Conservation (phyloP, 2,888 invertebrate species). For the Ctena decussata region DNA sequence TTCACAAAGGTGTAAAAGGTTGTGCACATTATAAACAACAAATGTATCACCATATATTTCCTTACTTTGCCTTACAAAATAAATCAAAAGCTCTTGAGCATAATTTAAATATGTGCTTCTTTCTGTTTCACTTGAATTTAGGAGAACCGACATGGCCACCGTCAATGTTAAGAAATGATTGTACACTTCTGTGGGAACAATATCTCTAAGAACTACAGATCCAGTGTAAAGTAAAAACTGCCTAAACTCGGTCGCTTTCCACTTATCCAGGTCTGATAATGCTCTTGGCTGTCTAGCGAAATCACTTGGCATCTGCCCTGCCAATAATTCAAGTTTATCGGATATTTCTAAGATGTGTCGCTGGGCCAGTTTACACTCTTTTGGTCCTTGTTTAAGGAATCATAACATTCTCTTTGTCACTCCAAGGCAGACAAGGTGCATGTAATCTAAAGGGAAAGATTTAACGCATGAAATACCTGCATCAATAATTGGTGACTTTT, state of each 20-base stretch:
- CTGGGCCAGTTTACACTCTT: constrained; percentile 14
- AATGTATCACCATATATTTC: constrained; percentile 47
- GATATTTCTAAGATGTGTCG: constrained; percentile 20
- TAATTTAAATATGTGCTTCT: constrained; percentile 42
- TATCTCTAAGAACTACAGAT: constrained; percentile 41
- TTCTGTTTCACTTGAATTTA: constrained; percentile 2
- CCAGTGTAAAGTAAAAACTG: constrained; percentile 76
- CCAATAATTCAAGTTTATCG: constrained; percentile 3
- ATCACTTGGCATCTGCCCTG: constrained; percentile 58
- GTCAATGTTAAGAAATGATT: constrained; percentile 49
- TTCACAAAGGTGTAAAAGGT: no score
- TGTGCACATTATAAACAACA: no score
- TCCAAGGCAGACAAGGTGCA: constrained; percentile 82
- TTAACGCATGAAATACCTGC: constrained; percentile 31
- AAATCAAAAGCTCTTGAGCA: constrained; percentile 41
- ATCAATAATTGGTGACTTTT: constrained; percentile 40
- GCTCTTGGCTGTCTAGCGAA: constrained; percentile 76
- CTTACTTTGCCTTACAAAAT: constrained; percentile 38
- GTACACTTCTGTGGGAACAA: constrained; percentile 36
- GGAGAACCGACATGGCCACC: constrained; percentile 48
- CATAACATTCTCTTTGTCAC: constrained; percentile 76
- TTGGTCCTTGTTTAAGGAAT: constrained; percentile 69
- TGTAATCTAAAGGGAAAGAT: constrained; percentile 64
- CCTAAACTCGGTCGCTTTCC: constrained; percentile 81
- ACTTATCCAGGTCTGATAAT: constrained; percentile 69